phyloP scores from a whole-genome alignment of 2,797 vertebrate genomes.

The Sebastes hopkinsi region DNA sequence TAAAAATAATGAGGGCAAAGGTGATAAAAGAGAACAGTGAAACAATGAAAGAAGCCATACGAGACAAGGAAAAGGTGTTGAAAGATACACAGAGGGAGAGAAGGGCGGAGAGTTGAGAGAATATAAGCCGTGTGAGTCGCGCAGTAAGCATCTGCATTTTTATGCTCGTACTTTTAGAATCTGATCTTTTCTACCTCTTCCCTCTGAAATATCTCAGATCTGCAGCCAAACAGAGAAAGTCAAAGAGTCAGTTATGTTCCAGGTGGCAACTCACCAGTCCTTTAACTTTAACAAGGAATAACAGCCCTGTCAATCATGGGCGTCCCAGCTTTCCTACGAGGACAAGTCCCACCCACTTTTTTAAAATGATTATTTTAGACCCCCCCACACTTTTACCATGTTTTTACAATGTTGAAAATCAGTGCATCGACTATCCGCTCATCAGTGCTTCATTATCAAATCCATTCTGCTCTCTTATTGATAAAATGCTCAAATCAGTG shows the following conservation, averaged over 20 bases:
- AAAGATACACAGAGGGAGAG: background rate
- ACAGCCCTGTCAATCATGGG: background rate
- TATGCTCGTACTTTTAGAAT: conserved; percentile 4
- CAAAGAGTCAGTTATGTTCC: background rate
- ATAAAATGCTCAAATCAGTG: no score
- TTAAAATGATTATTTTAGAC: no score
- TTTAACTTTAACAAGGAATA: background rate
- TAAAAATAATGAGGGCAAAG: background rate
- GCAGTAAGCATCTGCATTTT: conserved; percentile 24
- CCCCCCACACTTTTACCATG: no score
- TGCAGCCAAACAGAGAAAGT: no score
- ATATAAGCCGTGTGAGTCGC: background rate
- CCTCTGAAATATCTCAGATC: conserved; percentile 18
- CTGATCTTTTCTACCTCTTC: conserved; percentile 29
- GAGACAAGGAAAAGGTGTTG: background rate
- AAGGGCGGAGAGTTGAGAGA: background rate
- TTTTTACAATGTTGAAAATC: no score
- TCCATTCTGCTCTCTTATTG: no score
- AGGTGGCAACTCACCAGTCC: background rate
- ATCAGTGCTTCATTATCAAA: no score
- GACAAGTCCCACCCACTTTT: no score
- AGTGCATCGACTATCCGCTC: no score
- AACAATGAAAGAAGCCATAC: background rate
- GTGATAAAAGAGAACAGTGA: background rate
- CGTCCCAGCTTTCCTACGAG: no score